These are phyloP conservation scores for Toxostoma redivivum DNA, from an alignment of 2,113 vertebrate species.

Conservation along the genomic window DNA sequence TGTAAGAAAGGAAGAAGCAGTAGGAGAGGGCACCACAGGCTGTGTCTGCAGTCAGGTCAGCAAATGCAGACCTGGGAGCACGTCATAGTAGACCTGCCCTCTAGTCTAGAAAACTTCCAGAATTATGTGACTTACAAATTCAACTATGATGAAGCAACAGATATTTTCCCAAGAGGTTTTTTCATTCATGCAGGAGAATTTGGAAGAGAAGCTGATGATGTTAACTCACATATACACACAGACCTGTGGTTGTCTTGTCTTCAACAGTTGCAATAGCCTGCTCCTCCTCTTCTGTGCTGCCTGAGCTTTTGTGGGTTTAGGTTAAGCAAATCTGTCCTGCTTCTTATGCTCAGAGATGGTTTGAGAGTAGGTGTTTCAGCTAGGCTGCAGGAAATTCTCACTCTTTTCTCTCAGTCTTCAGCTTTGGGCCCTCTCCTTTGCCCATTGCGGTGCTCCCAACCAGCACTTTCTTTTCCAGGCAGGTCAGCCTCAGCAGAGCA, in stretches of 20 bases:
- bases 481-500: background rate
- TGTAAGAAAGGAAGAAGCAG: background rate
- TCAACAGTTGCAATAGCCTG: accelerated
- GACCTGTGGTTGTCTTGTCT: background rate
- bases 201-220: background rate
- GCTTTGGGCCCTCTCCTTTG: background rate
- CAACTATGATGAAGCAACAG: background rate
- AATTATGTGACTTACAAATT: background rate
- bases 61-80: background rate
- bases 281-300: background rate
- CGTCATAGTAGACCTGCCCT: background rate
- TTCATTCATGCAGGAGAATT: background rate
- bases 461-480: background rate
- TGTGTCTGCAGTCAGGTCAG: background rate
- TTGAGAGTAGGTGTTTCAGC: background rate
- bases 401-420: background rate
- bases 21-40: accelerated
- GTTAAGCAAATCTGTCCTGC: background rate
- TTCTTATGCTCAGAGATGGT: background rate
- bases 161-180: background rate
- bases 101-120: background rate
- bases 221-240: accelerated
- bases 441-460: background rate
- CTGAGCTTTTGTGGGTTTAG: background rate
- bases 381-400: background rate